A percentile compares a stretch with the other conserved stretches of the same genome.
phyloP scores from a whole-genome alignment of 1,140 invertebrate genomes.

The Zaprionus camerounensis region DNA sequence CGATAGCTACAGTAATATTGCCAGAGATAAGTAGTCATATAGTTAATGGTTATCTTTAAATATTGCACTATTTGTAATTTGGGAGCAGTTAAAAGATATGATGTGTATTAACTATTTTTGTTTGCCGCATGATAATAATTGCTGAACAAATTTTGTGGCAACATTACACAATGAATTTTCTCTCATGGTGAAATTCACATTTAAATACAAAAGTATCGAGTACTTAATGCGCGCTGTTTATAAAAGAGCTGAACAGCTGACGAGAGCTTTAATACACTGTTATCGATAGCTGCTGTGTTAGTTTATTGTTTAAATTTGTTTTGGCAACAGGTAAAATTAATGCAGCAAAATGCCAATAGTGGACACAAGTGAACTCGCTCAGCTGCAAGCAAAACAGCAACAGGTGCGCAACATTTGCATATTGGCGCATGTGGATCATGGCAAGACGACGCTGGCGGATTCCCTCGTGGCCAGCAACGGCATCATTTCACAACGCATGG shows the following conservation, averaged over 20 bases:
- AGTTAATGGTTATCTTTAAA: too few species aligned
- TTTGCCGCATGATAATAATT: too few species aligned
- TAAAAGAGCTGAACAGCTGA: constrained; percentile 30
- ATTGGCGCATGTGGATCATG: constrained; percentile 99
- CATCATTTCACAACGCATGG: constrained; percentile 96
- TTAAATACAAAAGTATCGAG: background rate
- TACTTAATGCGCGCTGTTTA: constrained; percentile 7
- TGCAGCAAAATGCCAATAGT: constrained; percentile 67
- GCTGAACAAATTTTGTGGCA: background rate
- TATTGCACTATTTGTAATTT: background rate
- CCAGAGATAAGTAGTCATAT: too few species aligned
- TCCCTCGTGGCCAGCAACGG: constrained; percentile 97
- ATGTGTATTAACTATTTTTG: too few species aligned
- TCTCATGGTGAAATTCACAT: background rate
- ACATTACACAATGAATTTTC: background rate
- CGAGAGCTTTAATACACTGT: constrained; percentile 30
- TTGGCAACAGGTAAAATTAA: constrained; percentile 38
- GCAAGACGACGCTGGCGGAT: constrained; percentile 99
- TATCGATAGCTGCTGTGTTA: constrained; percentile 19
- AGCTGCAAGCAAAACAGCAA: constrained; percentile 88
- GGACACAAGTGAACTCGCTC: constrained; percentile 62
- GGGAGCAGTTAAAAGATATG: background rate
- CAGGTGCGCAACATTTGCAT: constrained; percentile 98
- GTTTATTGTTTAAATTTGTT: constrained; percentile 31
- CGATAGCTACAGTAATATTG: background rate